These are phyloP conservation scores for Capreolus pygargus DNA, from an alignment of 2,113 vertebrate genomes.

Conservation along the genomic window DNA sequence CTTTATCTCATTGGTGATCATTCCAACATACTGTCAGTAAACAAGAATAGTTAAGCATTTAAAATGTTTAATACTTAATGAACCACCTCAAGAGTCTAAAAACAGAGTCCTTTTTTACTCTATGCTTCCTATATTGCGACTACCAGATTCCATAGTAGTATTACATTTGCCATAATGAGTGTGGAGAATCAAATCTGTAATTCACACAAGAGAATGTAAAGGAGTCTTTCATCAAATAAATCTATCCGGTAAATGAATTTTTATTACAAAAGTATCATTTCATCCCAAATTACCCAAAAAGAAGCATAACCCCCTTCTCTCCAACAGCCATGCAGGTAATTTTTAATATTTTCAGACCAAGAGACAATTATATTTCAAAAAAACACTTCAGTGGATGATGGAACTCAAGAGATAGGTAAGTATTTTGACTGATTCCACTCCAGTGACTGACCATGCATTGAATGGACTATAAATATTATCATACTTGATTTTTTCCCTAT, in stretches of 20 bases:
- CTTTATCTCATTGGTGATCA: not conserved
- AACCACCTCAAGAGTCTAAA: not conserved
- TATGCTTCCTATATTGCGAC: not conserved
- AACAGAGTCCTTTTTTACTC: not conserved
- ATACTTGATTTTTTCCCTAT: not conserved
- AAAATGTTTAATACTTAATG: not conserved
- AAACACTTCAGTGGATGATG: not conserved
- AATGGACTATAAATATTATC: not conserved
- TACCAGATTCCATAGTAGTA: not conserved
- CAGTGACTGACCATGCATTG: not conserved
- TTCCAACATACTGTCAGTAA: not conserved
- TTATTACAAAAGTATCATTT: not conserved
- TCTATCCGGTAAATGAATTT: not conserved
- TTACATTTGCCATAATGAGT: not conserved
- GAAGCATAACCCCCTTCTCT: not conserved
- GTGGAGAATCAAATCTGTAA: not conserved
- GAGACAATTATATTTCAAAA: not conserved
- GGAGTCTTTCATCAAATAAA: not conserved
- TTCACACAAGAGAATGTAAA: not conserved
- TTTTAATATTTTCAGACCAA: conserved; percentile 4
- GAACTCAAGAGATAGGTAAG: not conserved
- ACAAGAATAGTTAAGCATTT: not conserved
- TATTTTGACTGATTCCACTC: not conserved
- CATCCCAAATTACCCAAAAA: conserved; percentile 3
- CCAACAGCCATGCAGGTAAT: not conserved